A percentile compares a stretch with the other conserved stretches of the same genome.
These are phyloP conservation scores for Azemiops feae DNA, from an alignment of 2,113 vertebrate genomes.

Conservation along the genomic window DNA sequence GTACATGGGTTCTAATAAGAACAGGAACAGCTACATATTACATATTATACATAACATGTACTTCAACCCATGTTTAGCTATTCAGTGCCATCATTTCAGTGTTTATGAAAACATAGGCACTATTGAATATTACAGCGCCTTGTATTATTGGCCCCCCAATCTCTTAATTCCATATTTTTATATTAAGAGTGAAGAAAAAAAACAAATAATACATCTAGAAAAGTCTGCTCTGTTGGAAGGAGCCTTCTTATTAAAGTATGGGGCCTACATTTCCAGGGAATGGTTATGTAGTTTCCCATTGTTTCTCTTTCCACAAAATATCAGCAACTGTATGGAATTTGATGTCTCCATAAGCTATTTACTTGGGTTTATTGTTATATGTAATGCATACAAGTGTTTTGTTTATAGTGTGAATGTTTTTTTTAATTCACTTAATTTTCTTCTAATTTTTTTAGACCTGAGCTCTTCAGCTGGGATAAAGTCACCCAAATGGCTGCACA, in stretches of 20 bases:
- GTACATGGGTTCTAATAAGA: neutral
- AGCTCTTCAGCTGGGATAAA: conserved; percentile 86
- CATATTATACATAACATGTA: neutral
- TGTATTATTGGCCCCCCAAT: neutral
- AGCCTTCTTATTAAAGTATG: neutral
- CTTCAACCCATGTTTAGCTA: neutral
- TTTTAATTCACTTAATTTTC: conserved; percentile 25
- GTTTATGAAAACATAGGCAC: neutral
- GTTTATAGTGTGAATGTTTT: neutral
- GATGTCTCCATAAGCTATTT: neutral
- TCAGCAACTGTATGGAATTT: neutral
- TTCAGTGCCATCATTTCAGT: neutral
- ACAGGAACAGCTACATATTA: neutral
- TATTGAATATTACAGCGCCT: neutral
- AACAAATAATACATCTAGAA: neutral
- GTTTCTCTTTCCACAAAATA: neutral
- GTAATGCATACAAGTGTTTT: neutral
- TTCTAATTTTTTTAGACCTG: conserved; percentile 76
- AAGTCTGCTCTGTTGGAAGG: neutral
- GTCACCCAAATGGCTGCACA: conserved; percentile 75
- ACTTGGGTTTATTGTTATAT: neutral
- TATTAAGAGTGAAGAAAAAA: neutral
- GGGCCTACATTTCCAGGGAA: neutral
- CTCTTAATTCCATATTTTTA: neutral
- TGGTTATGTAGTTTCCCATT: neutral